Evolutionary conservation across 2,888 invertebrate genomes (phyloP).

Genomic region (Bembecia ichneumoniformis): DNA sequence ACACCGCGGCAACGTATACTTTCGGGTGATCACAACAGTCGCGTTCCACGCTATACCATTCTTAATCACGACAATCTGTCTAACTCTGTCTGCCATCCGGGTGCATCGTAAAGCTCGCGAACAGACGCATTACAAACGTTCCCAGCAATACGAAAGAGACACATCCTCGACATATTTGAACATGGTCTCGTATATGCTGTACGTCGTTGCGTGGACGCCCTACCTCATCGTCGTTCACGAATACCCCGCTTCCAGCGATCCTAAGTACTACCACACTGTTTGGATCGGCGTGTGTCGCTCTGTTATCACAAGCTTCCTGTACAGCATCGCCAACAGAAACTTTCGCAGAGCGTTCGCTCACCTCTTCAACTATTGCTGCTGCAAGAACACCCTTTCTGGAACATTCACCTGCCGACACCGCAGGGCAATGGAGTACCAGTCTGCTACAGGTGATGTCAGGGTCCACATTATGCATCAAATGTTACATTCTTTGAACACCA

Average conservation of each 20-base stretch:
- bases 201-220: constrained; percentile 78
- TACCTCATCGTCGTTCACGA: constrained; percentile 74
- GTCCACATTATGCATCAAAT: constrained; percentile 78
- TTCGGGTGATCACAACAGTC: constrained; percentile 69
- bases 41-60: constrained; percentile 74
- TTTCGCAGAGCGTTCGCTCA: constrained; percentile 81
- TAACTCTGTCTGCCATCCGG: constrained; percentile 59
- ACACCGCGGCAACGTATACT: constrained; percentile 67
- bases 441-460: constrained; percentile 74
- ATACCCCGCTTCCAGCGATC: constrained; percentile 55
- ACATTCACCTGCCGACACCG: constrained; percentile 76
- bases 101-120: constrained; percentile 66
- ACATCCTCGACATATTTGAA: constrained; percentile 75
- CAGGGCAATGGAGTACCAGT: constrained; percentile 34
- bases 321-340: constrained; percentile 75
- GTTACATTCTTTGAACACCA: constrained; percentile 45
- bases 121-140: constrained; percentile 73
- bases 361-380: constrained; percentile 85
- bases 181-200: constrained; percentile 75
- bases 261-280: constrained; percentile 76
- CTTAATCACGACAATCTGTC: constrained; percentile 66
- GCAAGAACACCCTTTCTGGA: constrained; percentile 76
- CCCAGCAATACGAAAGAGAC: constrained; percentile 75
- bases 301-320: constrained; percentile 75
- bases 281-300: constrained; percentile 81